These are phyloP conservation scores for Crambe crambe DNA, from an alignment of 37 sponge, comb jelly and placozoan species.

Conservation along the genomic window DNA sequence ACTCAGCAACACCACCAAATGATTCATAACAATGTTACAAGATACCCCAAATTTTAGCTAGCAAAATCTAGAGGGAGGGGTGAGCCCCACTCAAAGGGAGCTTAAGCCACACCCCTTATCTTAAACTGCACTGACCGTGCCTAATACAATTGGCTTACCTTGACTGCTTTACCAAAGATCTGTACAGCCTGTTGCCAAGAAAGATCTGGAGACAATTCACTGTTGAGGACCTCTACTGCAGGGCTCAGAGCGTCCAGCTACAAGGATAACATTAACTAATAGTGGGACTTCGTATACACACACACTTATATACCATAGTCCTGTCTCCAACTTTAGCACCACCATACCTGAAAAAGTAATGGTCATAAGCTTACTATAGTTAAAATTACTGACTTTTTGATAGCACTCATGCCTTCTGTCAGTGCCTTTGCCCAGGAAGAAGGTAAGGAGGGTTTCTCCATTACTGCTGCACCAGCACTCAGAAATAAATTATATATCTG, in stretches of 20 bases:
- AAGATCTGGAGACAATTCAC: neutral
- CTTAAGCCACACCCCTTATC: too few relatives aligned
- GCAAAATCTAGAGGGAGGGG: too few relatives aligned
- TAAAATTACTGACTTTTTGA: constrained; percentile 38
- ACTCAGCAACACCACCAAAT: neutral
- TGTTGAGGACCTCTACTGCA: constrained; percentile 29
- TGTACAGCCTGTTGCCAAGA: constrained; percentile 13
- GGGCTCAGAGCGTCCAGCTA: constrained; percentile 62
- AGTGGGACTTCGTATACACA: neutral
- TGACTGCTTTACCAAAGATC: constrained; percentile 1
- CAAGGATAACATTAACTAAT: neutral
- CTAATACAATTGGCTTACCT: neutral
- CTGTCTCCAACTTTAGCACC: constrained; percentile 74
- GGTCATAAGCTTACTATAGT: neutral
- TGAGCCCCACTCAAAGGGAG: too few relatives aligned
- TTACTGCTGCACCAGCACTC: constrained; percentile 35
- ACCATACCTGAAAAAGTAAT: constrained; percentile 61
- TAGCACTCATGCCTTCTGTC: constrained; percentile 50
- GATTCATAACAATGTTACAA: neutral
- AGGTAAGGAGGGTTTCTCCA: constrained; percentile 9
- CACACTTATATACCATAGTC: constrained; percentile 74
- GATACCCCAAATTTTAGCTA: neutral
- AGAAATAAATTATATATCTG: constrained; percentile 73
- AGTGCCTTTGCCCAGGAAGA: constrained; percentile 55
- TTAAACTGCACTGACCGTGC: neutral